Evolutionary conservation across 2,888 invertebrate species (phyloP), one percentile per base, ranked within the genome.

Genomic region (Saturnia pavonia): DNA sequence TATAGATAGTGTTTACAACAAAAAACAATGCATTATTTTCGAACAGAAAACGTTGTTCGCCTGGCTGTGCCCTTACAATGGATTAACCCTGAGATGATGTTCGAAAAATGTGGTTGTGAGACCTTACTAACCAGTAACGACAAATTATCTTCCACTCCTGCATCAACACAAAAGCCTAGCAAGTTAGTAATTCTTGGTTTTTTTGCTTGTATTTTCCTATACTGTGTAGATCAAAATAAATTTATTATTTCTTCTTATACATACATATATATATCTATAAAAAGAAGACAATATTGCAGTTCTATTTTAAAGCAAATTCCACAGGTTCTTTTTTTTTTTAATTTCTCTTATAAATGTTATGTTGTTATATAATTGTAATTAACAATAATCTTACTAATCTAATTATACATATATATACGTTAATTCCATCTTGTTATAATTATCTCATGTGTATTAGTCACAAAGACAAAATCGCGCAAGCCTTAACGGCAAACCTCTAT

Each of bases 41-140:
- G 9, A 19, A 71, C 73, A 92, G 92, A 88, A 71, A 80, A 80
- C 45, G 83, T 73, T 14, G 76, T 88, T 0, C 79, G 82, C 8
- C 34, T 90, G 6, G 91, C 88, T 0, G 89, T 88, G 19, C 92
- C 92, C 0, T 76, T 93, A 54, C 81, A 84, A n/a, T 92, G 90
- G 91, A 68, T 86, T 1, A 85, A 87, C 69, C 66, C 78, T 0
- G 79, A 77, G 12, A 54, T 67, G 6, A 90, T 93, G 90, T 72
- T 78, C 51, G 75, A 74, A 1, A 82, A 83, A 19, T 91, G 92
- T 68, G 85, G 83, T 43, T 90, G 88, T 71, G 84, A 88, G 1
- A 70, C 78, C 2, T 74, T 91, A 67, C 77, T 89, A 1, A 76
- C 80, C 8, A 78, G 86, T 1, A 82, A 83, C 63, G 86, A 85